Evolutionary conservation across 2,888 invertebrate species (phyloP).

Genomic region (Hoplodrina blanda): DNA sequence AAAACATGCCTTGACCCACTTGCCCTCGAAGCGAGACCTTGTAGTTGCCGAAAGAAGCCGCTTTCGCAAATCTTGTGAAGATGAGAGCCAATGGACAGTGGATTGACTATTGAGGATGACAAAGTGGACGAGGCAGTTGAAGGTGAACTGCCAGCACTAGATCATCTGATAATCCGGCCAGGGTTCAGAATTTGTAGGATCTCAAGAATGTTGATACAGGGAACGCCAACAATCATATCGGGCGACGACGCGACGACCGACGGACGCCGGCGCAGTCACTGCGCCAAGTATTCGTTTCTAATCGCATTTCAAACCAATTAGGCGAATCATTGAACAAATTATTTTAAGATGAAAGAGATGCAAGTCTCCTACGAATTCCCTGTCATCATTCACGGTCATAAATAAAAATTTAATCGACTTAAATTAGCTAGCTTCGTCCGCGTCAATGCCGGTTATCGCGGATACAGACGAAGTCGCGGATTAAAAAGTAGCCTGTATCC

Average conservation of each 20-base stretch:
- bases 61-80: slow-evolving; percentile 48
- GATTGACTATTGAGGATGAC: slow-evolving; percentile 8
- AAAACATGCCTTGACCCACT: slow-evolving; percentile 51
- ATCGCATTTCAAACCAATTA: slow-evolving; percentile 44
- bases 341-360: slow-evolving; percentile 33
- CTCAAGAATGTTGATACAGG: slow-evolving; percentile 27
- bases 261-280: slow-evolving; percentile 22
- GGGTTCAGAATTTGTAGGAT: slow-evolving; percentile 10
- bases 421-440: no score
- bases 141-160: slow-evolving; percentile 25
- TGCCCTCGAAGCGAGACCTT: slow-evolving; percentile 39
- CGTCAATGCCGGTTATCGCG: no score
- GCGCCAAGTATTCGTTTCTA: slow-evolving; percentile 44
- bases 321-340: slow-evolving; percentile 13
- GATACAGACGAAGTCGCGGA: no score
- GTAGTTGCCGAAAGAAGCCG: slow-evolving; percentile 43
- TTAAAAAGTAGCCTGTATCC: no score
- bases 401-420: slow-evolving; percentile 34
- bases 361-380: slow-evolving; percentile 21
- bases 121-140: slow-evolving; percentile 20
- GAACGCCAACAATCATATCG: slow-evolving; percentile 39
- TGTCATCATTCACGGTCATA: slow-evolving; percentile 24
- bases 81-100: slow-evolving; percentile 15
- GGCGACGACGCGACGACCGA: background rate
- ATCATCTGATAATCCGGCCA: slow-evolving; percentile 22